A percentile compares a stretch with the other conserved stretches of the same genome.
Evolutionary conservation across 2,888 invertebrate species (phyloP).

Genomic region (Ormyrus rosae): DNA sequence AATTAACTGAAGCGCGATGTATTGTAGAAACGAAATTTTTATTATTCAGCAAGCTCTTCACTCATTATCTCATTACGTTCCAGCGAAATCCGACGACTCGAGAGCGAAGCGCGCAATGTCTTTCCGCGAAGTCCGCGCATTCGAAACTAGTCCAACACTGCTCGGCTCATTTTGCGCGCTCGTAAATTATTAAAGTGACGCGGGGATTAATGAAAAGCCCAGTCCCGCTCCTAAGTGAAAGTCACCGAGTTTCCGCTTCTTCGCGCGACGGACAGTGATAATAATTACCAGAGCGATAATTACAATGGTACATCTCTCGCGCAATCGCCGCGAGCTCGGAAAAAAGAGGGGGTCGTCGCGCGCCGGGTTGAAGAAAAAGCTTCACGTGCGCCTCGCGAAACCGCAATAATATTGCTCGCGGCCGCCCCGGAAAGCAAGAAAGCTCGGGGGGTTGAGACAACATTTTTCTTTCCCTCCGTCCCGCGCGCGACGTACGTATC

Average conservation of each 20-base stretch:
- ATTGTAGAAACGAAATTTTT: too few species aligned
- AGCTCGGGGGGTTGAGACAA: slow-evolving; percentile 21
- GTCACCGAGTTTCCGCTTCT: slow-evolving; percentile 4
- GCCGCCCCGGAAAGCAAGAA: slow-evolving; percentile 7
- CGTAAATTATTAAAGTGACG: slow-evolving; percentile 38
- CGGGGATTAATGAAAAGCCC: slow-evolving; percentile 28
- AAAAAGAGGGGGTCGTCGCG: not conserved
- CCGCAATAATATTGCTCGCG: slow-evolving; percentile 36
- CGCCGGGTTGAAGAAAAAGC: not conserved
- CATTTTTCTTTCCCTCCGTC: slow-evolving; percentile 28
- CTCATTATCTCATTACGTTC: too few species aligned
- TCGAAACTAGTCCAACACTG: not conserved
- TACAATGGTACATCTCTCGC: slow-evolving; percentile 21
- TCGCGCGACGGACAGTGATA: slow-evolving; percentile 1
- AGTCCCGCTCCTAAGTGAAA: not conserved
- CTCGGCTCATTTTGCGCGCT: not conserved
- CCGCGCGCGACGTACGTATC: not conserved
- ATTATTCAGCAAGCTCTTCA: too few species aligned
- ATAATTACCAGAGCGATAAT: slow-evolving; percentile 41
- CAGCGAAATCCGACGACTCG: too few species aligned
- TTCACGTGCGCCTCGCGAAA: slow-evolving; percentile 1
- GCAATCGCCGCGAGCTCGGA: too few species aligned
- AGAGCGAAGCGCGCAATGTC: not conserved
- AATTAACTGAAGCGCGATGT: too few species aligned
- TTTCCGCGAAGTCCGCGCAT: not conserved